Base-by-base conservation (phyloP, 2,797 vertebrate species). In the Graptemys geographica region DNA sequence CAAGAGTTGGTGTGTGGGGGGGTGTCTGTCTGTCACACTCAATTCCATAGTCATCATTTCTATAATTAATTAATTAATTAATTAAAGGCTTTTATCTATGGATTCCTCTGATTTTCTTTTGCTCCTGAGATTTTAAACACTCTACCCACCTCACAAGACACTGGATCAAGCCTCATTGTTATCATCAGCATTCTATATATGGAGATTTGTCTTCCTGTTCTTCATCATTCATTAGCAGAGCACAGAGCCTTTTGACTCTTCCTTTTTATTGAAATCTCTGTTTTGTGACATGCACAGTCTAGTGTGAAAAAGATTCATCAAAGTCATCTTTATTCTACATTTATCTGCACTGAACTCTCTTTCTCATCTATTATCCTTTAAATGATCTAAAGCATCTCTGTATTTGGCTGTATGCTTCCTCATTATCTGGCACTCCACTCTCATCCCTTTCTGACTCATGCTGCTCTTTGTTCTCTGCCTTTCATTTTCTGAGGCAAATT, bases 381-480 rank as follows among this genome's bases (percentile, higher is more conserved):
- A 92, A 95, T 93, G 94, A 97, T 97, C 97, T 97, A 93, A 97
- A 97, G 92, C 88, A 85, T 92, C 85, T 74, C n/a, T 41, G 13
- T 92, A 86, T 88, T 96, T 92, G 79, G 44, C 92, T 89, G 44
- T 47, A 59, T 90, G 95, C 74, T 81, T 93, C 86, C 96, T 97
- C 96, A 94, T 98, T 97, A 97, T 94, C 94, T 87, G 84, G 94
- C 94, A 83, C 91, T 94, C 92, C 82, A 28, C 51, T 93, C 91
- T 94, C 83, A 33, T 90, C 95, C 47, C 2, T 62, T 81, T 93
- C 95, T 92, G 52, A 44, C 81, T 33, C 83, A 74, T 37, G 27
- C 92, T 3, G 7, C 83, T 82, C 96, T 98, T 96, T 98, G 92
- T 97, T 98, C 96, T 96, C 94, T 88, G 94, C 76, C 96, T 97